Conservation (phyloP, 2,797 vertebrate species). For the Synaphobranchus kaupii region DNA sequence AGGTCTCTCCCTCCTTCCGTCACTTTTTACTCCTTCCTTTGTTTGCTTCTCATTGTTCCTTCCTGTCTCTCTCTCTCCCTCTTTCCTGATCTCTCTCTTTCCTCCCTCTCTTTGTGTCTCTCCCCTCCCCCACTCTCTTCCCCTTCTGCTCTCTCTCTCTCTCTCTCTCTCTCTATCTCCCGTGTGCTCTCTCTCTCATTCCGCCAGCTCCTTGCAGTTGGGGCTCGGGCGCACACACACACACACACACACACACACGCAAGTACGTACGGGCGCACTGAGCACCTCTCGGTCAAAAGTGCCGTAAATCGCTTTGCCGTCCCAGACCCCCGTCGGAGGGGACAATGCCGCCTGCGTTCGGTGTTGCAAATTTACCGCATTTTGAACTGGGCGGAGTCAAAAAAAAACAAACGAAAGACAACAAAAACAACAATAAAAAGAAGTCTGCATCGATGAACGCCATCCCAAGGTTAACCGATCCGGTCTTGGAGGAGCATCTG, state of each 20-base stretch:
- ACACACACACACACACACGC: too few relatives aligned
- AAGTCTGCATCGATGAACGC: conserved; percentile 48
- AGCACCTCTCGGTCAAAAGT: not conserved
- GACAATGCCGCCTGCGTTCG: conserved; percentile 66
- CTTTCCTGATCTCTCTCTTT: conserved; percentile 10
- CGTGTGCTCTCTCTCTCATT: conserved; percentile 8
- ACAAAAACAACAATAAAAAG: not conserved
- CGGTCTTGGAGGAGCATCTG: conserved; percentile 64
- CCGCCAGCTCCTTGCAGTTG: not conserved
- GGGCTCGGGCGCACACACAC: not conserved
- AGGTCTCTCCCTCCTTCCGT: not conserved
- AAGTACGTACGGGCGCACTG: not conserved
- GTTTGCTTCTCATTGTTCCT: not conserved
- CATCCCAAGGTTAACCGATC: conserved; percentile 55
- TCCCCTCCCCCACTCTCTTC: conserved; percentile 22
- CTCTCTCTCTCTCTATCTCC: not conserved
- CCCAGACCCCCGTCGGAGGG: conserved; percentile 55
- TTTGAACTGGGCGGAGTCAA: conserved; percentile 44
- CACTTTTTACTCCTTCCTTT: not conserved
- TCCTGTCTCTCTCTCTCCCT: conserved; percentile 21
- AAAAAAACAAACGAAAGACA: not conserved
- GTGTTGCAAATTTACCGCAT: conserved; percentile 56
- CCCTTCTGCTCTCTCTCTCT: not conserved
- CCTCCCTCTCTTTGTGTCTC: conserved; percentile 18
- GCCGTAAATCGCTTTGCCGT: conserved; percentile 17